These are phyloP conservation scores for Kobus ellipsiprymnus DNA, from an alignment of 2,113 vertebrate genomes.

Conservation along the genomic window DNA sequence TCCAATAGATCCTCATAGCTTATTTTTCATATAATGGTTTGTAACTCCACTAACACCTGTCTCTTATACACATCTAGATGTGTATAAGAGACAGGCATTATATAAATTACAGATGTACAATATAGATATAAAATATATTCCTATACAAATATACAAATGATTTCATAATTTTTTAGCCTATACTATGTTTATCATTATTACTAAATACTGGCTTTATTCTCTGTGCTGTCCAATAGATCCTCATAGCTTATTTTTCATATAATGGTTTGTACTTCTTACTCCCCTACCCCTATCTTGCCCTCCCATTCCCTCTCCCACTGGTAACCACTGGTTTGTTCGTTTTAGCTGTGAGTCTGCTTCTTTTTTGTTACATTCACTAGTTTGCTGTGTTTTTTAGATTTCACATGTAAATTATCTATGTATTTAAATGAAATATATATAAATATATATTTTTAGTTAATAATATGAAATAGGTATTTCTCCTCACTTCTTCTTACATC, in stretches of 20 bases:
- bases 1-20: neutral
- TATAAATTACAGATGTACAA: neutral
- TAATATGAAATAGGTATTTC: neutral
- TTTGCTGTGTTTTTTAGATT: neutral
- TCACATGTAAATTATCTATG: neutral
- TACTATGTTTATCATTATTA: neutral
- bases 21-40: neutral
- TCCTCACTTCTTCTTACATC: neutral
- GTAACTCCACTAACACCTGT: too few species aligned
- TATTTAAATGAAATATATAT: neutral
- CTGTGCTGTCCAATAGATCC: neutral
- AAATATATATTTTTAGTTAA: neutral
- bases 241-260: neutral
- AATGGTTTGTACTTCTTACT: neutral
- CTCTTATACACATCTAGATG: too few species aligned
- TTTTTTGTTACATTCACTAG: neutral
- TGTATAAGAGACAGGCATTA: too few species aligned
- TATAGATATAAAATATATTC: neutral
- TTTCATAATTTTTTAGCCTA: neutral
- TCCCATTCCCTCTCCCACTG: neutral
- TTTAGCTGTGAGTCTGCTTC: neutral
- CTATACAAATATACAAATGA: neutral
- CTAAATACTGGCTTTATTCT: neutral
- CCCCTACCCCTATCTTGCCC: neutral
- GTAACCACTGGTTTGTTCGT: neutral